Evolutionary conservation across 2,888 invertebrate genomes (phyloP), one percentile per base, ranked within the genome.

Genomic region (Noctua janthe): DNA sequence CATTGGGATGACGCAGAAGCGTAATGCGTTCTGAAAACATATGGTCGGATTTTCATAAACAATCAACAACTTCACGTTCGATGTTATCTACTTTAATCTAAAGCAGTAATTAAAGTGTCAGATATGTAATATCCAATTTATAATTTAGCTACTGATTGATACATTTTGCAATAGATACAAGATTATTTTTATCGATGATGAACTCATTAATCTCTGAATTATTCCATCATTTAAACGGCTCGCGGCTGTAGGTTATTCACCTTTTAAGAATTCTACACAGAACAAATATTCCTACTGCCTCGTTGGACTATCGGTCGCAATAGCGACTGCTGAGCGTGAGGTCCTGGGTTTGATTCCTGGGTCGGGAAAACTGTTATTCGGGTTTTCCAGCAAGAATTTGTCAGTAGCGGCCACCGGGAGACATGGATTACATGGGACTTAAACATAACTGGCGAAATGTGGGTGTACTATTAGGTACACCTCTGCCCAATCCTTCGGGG

Each of bases 81-180:
- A 64, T 72, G 43, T 7, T n/a, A 49, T 51, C 15, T 35, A 6
- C 4, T 3, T n/a, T 47, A n/a, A 70, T 64, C 62, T 73, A 15
- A 64, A 54, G 74, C 8, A 54, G 43, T 35, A 66, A 66, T 66
- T 54, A 64, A 72, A 74, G 17, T 62, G 54, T n/a, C 64, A 8
- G 76, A 66, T 66, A 49, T 49, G 35, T 10, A 17, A 39, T n/a
- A 47, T n/a, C 15, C 47, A 47, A 69, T 47, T 69, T 69, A 69
- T 69, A 8, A 47, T 15, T 29, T 0, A n/a, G 43, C 8, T 47
- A 29, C 47, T 17, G n/a, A 69, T 47, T 69, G 8, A 47, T 13
- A 66, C 10, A 15, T n/a, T 47, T 69, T 15, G 23, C n/a, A 15
- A 29, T n/a, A 47, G 47, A 69, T 69, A 47, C 15, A 29, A 69